phyloP scores from a whole-genome alignment of 1,140 invertebrate species.

The Trichogramma pretiosum region DNA sequence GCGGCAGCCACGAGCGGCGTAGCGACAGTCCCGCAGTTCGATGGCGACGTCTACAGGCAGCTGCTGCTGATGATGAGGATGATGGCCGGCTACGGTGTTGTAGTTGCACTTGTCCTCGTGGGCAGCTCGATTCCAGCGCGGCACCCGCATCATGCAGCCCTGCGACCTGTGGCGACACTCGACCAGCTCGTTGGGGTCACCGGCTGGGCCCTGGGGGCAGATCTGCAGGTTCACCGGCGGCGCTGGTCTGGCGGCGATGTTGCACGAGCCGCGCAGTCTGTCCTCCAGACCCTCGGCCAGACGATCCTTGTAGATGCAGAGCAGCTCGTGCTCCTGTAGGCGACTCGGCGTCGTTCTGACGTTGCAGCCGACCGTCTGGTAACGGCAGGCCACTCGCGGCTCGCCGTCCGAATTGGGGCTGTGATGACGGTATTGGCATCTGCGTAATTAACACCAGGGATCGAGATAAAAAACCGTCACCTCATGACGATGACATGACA shows the following conservation, averaged over 20 bases:
- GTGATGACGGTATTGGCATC: background rate
- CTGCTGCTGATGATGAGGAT: too few species aligned
- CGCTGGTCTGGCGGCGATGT: background rate
- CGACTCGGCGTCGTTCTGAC: conserved; percentile 28
- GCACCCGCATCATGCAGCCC: conserved; percentile 3
- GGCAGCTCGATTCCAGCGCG: background rate
- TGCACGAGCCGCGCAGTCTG: background rate
- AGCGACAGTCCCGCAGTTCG: background rate
- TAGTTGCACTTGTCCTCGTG: conserved; percentile 37
- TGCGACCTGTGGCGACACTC: background rate
- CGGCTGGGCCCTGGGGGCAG: background rate
- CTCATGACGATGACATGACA: background rate
- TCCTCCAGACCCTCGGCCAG: background rate
- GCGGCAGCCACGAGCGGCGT: too few species aligned
- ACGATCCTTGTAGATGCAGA: conserved; percentile 30
- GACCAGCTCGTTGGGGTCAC: background rate
- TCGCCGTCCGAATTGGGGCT: too few species aligned
- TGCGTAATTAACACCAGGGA: background rate
- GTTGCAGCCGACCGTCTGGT: conserved; percentile 27
- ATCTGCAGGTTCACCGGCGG: too few species aligned
- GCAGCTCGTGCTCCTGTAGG: conserved; percentile 27
- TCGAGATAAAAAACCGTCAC: background rate
- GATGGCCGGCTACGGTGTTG: too few species aligned
- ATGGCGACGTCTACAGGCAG: conserved; percentile 16
- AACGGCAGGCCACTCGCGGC: conserved; percentile 19